Percentiles rank a stretch among this genome's conserved stretches.
These are phyloP conservation scores for Saccostrea glomerata DNA, from an alignment of 1,140 invertebrate species.

Conservation along the genomic window DNA sequence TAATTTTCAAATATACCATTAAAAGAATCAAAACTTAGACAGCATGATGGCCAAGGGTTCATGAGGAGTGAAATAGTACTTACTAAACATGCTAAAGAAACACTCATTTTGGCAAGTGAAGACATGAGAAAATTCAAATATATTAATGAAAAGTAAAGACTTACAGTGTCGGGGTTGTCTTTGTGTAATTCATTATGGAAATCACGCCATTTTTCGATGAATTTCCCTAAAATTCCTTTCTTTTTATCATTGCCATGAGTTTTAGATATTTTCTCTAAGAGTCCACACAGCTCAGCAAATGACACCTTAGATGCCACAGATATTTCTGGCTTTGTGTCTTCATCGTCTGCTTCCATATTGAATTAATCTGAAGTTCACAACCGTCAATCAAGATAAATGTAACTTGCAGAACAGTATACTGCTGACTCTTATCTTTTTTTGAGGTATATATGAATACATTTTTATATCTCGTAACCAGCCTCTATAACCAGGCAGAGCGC, in stretches of 20 bases:
- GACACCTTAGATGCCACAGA: slow-evolving; percentile 74
- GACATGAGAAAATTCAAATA: neutral
- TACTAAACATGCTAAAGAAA: neutral
- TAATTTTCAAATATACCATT: too few relatives aligned
- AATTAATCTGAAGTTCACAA: neutral
- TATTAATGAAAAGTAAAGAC: slow-evolving; percentile 32
- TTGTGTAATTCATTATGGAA: slow-evolving; percentile 76
- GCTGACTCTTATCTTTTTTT: too few relatives aligned
- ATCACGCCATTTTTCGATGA: slow-evolving; percentile 81
- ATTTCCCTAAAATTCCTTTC: slow-evolving; percentile 80
- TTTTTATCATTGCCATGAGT: slow-evolving; percentile 79
- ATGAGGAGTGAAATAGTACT: too few relatives aligned
- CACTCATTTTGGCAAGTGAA: neutral
- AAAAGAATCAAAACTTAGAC: too few relatives aligned
- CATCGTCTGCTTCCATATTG: slow-evolving; percentile 36
- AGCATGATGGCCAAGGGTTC: too few relatives aligned
- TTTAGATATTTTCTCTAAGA: slow-evolving; percentile 81
- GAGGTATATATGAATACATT: too few relatives aligned
- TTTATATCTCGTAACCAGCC: too few relatives aligned
- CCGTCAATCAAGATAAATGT: neutral
- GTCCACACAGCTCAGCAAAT: slow-evolving; percentile 75
- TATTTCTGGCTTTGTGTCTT: slow-evolving; percentile 40
- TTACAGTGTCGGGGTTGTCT: slow-evolving; percentile 69
- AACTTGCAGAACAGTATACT: neutral
- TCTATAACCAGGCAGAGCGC: too few relatives aligned